These are phyloP conservation scores for Clusia tigrina DNA, from an alignment of 2,888 invertebrate genomes.

Conservation along the genomic window DNA sequence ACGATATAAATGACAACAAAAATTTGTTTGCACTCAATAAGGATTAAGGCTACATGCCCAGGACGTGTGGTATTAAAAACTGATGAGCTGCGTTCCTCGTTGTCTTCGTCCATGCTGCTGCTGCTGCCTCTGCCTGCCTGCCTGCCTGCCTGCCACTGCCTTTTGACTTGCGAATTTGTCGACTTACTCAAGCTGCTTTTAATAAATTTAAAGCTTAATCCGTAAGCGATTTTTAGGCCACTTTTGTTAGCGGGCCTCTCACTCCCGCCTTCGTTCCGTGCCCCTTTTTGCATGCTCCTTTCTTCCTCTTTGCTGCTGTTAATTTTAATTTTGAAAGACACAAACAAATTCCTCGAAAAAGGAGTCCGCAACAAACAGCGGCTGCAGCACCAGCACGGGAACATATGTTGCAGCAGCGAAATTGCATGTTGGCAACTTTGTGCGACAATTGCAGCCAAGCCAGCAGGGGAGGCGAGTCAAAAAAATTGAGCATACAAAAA, in stretches of 20 bases:
- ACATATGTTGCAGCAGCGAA: neutral
- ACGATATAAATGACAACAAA: constrained; percentile 24
- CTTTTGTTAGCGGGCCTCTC: too few relatives aligned
- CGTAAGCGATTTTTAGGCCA: constrained; percentile 19
- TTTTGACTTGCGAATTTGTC: constrained; percentile 9
- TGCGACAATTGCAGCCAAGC: constrained; percentile 8
- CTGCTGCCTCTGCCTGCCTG: constrained; percentile 17
- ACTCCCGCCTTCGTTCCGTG: too few relatives aligned
- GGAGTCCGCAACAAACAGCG: neutral
- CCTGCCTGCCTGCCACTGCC: constrained; percentile 29
- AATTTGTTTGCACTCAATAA: constrained; percentile 57
- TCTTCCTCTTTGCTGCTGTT: neutral
- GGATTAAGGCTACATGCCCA: constrained; percentile 41
- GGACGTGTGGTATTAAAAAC: constrained; percentile 30
- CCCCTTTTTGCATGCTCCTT: too few relatives aligned
- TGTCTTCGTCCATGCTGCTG: too few relatives aligned
- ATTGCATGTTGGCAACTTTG: neutral
- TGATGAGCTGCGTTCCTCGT: too few relatives aligned
- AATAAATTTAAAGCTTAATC: constrained; percentile 57
- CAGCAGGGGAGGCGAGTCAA: too few relatives aligned
- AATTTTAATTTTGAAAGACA: neutral
- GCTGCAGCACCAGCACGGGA: too few relatives aligned
- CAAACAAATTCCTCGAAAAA: neutral
- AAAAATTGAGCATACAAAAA: too few relatives aligned
- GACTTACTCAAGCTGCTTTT: constrained; percentile 14